Base-by-base conservation (phyloP, 2,797 vertebrate genomes). In the Tolypeutes matacus region DNA sequence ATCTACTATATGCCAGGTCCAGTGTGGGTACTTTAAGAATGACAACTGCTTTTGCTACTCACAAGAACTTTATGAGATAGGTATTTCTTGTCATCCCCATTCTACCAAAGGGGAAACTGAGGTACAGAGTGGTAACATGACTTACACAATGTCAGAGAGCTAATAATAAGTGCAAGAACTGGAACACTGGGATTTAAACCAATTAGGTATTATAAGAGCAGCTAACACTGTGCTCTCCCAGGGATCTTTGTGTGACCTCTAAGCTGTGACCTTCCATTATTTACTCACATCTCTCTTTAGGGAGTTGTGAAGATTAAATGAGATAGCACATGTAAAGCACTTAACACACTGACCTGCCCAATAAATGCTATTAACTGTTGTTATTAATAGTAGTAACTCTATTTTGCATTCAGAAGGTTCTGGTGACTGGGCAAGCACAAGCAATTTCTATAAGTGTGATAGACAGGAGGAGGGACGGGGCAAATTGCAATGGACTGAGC, bases 121-220 rank as follows among this genome's bases (percentile, higher is more conserved):
- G 73, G 60, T 42, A 85, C 14, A 9, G 15, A 29, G 2, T 18
- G 34, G 21, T n/a, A n/a, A 12, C 25, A 72, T 49, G 81, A 42
- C 53, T 81, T 56, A 29, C 6, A 62, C 56, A 65, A 20, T 18
- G 67, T 46, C 42, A 75, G 17, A 36, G 62, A 65, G 6, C 31
- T 60, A 76, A n/a, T 20, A 86, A 20, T 29, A 85, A 89, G n/a
- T 31, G 29, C n/a, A 49, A 91, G 65, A 94, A 64, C n/a, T 81
- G 13, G 27, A 62, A 89, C 90, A 64, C n/a, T 81, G 13, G 23
- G 56, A 89, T 92, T 81, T 73, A 85, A 93, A 77, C n/a, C 49
- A 31, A 51, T 51, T 75, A 1, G 0, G 18, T 65, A 27, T 8
- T 46, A 34, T 42, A 64, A 83, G 20, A 80, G 39, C 65, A 94